These are phyloP conservation scores for Ctenicera cuprea DNA, from an alignment of 2,888 invertebrate species.

Conservation along the genomic window DNA sequence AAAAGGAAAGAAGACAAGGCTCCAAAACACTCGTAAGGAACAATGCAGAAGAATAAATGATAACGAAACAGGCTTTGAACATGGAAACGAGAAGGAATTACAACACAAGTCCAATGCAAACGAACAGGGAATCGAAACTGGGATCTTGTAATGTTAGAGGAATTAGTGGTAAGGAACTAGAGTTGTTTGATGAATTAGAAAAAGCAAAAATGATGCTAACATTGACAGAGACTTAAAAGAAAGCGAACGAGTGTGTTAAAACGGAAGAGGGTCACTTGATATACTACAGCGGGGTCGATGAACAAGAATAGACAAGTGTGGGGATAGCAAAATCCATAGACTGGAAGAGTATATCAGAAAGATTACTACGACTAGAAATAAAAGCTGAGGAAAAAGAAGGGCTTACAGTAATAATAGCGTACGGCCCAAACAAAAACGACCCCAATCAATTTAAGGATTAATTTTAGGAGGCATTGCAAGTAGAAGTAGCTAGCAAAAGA, in stretches of 20 bases:
- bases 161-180: not conserved
- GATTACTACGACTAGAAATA: too few species aligned
- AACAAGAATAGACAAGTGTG: too few species aligned
- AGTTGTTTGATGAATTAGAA: not conserved
- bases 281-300: too few species aligned
- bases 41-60: not conserved
- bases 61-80: not conserved
- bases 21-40: not conserved
- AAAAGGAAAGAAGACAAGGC: not conserved
- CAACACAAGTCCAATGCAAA: not conserved
- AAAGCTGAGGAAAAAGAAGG: not conserved
- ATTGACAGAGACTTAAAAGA: slow-evolving; percentile 3
- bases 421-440: too few species aligned
- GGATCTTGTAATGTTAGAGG: not conserved
- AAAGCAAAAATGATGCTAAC: slow-evolving; percentile 5
- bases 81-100: not conserved
- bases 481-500: slow-evolving; percentile 9
- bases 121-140: not conserved
- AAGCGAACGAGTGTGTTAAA: too few species aligned
- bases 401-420: not conserved
- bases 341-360: too few species aligned
- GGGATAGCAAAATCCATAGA: too few species aligned
- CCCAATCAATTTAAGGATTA: not conserved
- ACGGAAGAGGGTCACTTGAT: too few species aligned
- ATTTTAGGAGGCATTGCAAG: not conserved